phyloP scores from a whole-genome alignment of 2,797 vertebrate species.

The Emys orbicularis region DNA sequence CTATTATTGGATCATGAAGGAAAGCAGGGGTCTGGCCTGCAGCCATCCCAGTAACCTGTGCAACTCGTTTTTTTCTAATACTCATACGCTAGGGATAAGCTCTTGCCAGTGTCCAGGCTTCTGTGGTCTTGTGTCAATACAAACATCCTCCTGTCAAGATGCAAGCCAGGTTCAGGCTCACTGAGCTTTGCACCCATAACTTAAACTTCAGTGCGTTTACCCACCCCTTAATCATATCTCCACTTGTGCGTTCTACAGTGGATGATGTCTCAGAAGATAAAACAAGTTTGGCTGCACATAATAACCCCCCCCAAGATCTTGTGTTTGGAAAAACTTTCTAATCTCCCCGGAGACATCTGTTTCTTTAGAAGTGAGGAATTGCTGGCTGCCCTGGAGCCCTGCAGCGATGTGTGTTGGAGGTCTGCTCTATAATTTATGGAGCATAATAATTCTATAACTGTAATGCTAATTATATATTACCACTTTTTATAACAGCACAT shows the following conservation, averaged over 20 bases:
- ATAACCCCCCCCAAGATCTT: not conserved
- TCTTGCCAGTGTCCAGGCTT: not conserved
- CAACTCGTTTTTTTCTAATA: not conserved
- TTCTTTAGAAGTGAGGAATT: slow-evolving; percentile 34
- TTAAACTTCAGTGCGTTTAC: not conserved
- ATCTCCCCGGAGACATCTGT: slow-evolving; percentile 40
- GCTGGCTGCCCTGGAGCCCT: slow-evolving; percentile 12
- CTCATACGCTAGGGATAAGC: not conserved
- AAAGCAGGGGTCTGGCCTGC: not conserved
- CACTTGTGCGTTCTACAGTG: slow-evolving; percentile 11
- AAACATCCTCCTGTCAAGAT: not conserved
- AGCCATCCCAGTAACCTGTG: not conserved
- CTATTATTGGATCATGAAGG: not conserved
- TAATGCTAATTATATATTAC: slow-evolving; percentile 65
- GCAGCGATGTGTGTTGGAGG: slow-evolving; percentile 37
- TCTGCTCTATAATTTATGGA: slow-evolving; percentile 49
- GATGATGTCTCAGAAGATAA: slow-evolving; percentile 3
- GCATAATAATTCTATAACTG: slow-evolving; percentile 55
- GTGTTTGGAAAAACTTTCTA: slow-evolving; percentile 27
- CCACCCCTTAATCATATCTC: not conserved
- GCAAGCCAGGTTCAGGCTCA: not conserved
- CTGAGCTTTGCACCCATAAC: slow-evolving; percentile 9
- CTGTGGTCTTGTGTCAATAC: not conserved
- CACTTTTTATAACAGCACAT: slow-evolving; percentile 16
- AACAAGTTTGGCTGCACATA: not conserved